phyloP scores from a whole-genome alignment of 2,797 vertebrate species.

The Manis javanica region DNA sequence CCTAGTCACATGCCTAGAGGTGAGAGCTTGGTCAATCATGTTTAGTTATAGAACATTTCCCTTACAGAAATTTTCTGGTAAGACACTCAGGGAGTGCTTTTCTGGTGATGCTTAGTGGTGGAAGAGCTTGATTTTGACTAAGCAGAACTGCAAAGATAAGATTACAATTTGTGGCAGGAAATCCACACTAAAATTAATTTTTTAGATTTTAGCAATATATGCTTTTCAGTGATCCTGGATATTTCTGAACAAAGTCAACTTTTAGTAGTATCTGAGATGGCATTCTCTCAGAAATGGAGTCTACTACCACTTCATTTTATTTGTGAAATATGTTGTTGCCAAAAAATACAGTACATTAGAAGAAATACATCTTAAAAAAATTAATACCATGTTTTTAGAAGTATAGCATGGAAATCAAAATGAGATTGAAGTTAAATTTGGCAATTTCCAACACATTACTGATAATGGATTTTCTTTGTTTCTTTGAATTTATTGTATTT shows the following conservation, averaged over 20 bases:
- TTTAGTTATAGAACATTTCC: constrained; percentile 54
- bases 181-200: not conserved
- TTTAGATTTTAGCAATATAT: not conserved
- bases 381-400: not conserved
- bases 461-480: not conserved
- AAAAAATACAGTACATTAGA: not conserved
- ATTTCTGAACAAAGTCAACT: constrained; percentile 28
- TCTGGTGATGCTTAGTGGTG: constrained; percentile 35
- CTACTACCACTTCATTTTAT: constrained; percentile 15
- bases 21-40: not conserved
- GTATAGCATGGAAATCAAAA: not conserved
- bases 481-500: not conserved
- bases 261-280: not conserved
- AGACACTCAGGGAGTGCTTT: constrained; percentile 47
- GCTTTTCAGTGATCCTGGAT: not conserved
- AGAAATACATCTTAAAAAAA: not conserved
- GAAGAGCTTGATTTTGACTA: constrained; percentile 20
- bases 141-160: not conserved
- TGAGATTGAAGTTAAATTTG: not conserved
- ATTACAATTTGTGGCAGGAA: constrained; percentile 28
- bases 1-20: not conserved
- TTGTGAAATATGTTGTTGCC: constrained; percentile 3
- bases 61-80: constrained; percentile 51
- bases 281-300: not conserved
- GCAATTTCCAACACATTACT: not conserved